phyloP scores from a whole-genome alignment of 2,113 vertebrate species.

The Martes martes region DNA sequence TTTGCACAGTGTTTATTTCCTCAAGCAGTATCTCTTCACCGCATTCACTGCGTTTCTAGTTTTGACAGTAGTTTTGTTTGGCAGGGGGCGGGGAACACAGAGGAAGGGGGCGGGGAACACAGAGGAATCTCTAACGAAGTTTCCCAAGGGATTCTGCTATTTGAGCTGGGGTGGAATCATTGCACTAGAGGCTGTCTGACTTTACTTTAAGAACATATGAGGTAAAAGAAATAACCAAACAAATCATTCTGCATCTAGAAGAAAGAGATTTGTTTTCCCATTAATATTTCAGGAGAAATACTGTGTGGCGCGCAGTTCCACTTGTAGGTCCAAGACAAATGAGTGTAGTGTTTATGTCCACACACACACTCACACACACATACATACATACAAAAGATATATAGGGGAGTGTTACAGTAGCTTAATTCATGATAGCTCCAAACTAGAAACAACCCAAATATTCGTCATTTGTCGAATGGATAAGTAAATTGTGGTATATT shows the following conservation, averaged over 20 bases:
- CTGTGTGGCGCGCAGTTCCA: neutral
- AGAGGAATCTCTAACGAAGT: neutral
- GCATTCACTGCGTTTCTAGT: neutral
- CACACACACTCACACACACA: neutral
- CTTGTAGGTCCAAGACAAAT: neutral
- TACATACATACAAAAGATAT: neutral
- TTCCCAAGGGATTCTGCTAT: neutral
- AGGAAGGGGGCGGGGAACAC: neutral
- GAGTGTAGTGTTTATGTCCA: neutral
- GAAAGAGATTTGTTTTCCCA: neutral
- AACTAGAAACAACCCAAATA: neutral
- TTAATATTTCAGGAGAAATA: conserved; percentile 2
- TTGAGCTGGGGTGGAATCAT: neutral
- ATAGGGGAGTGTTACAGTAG: neutral
- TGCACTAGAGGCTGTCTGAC: neutral
- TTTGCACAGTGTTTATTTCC: neutral
- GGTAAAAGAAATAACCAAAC: conserved; percentile 5
- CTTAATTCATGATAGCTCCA: neutral
- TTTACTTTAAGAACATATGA: neutral
- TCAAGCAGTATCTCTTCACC: neutral
- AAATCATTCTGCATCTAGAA: conserved; percentile 2
- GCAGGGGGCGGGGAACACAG: neutral
- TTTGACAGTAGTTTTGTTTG: neutral
- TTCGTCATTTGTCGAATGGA: neutral
- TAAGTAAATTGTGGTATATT: neutral